Conservation (phyloP, 2,888 invertebrate genomes). For the Scrobipalpa costella region DNA sequence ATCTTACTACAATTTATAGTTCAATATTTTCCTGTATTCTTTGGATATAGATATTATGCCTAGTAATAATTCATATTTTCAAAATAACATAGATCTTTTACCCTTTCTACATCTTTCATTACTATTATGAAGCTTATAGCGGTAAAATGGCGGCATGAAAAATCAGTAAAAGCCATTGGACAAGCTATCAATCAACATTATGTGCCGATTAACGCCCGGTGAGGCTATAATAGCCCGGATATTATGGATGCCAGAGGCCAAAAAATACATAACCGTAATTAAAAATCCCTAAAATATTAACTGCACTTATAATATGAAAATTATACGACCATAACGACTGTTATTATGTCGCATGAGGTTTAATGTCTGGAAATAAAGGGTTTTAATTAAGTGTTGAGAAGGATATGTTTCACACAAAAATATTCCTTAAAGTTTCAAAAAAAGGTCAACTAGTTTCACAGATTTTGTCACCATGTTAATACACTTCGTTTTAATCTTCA, state of each 20-base stretch:
- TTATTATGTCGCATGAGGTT: conserved; percentile 28
- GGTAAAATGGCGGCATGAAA: conserved; percentile 56
- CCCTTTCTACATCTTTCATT: conserved; percentile 52
- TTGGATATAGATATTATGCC: not conserved
- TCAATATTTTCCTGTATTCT: no score
- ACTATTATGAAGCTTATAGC: conserved; percentile 56
- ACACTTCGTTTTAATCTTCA: no score
- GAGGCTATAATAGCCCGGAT: conserved; percentile 59
- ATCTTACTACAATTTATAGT: no score
- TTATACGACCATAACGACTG: conserved; percentile 34
- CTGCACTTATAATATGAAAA: conserved; percentile 42
- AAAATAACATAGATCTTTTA: conserved; percentile 43
- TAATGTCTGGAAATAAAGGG: conserved; percentile 1
- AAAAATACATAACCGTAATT: conserved; percentile 53
- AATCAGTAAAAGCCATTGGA: conserved; percentile 59
- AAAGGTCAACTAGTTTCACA: not conserved
- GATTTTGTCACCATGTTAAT: not conserved
- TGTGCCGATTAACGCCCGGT: conserved; percentile 59
- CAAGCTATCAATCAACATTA: conserved; percentile 70
- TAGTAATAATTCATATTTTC: not conserved
- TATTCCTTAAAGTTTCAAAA: not conserved
- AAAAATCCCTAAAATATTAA: conserved; percentile 45
- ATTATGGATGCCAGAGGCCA: conserved; percentile 55
- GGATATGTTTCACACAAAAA: not conserved
- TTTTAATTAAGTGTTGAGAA: conserved; percentile 1